These are phyloP conservation scores for Cephalopholis sonnerati DNA, from an alignment of 2,113 vertebrate genomes.

Conservation along the genomic window DNA sequence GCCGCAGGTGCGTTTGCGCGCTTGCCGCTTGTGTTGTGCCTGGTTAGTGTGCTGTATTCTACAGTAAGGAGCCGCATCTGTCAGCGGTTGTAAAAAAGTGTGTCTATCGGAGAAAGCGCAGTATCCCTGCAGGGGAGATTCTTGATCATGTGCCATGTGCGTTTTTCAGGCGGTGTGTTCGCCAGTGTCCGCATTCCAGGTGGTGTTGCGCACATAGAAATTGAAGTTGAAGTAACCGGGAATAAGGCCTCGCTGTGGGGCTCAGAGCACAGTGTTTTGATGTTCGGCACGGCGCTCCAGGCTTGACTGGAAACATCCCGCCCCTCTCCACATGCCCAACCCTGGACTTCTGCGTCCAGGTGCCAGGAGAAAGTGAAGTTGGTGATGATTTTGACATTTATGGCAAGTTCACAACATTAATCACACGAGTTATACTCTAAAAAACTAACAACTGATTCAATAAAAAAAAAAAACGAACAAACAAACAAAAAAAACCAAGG, in stretches of 20 bases:
- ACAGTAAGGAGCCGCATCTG: slow-evolving; percentile 9
- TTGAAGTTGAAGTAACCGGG: slow-evolving; percentile 76
- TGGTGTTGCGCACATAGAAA: slow-evolving; percentile 83
- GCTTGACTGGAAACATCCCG: slow-evolving; percentile 26
- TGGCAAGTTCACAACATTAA: background rate
- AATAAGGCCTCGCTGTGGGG: slow-evolving; percentile 38
- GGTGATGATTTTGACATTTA: slow-evolving; percentile 3
- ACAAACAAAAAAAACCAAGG: too few species aligned
- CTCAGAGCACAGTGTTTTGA: slow-evolving; percentile 14
- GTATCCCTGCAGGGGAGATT: slow-evolving; percentile 11
- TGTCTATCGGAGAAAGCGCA: slow-evolving; percentile 17
- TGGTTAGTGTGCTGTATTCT: background rate
- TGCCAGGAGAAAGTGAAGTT: slow-evolving; percentile 13
- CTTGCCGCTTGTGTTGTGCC: slow-evolving; percentile 26
- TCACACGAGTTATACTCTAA: too few species aligned
- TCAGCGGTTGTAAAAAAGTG: slow-evolving; percentile 18
- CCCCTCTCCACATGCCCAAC: slow-evolving; percentile 8
- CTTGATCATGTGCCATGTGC: slow-evolving; percentile 43
- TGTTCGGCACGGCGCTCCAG: slow-evolving; percentile 7
- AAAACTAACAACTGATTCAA: too few species aligned
- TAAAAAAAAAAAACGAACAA: too few species aligned
- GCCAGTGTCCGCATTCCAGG: slow-evolving; percentile 82
- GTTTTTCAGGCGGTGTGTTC: slow-evolving; percentile 23
- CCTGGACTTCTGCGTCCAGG: slow-evolving; percentile 7
- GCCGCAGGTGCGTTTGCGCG: slow-evolving; percentile 69